phyloP scores from a whole-genome alignment of 2,113 vertebrate species.

The Heliornis fulica region DNA sequence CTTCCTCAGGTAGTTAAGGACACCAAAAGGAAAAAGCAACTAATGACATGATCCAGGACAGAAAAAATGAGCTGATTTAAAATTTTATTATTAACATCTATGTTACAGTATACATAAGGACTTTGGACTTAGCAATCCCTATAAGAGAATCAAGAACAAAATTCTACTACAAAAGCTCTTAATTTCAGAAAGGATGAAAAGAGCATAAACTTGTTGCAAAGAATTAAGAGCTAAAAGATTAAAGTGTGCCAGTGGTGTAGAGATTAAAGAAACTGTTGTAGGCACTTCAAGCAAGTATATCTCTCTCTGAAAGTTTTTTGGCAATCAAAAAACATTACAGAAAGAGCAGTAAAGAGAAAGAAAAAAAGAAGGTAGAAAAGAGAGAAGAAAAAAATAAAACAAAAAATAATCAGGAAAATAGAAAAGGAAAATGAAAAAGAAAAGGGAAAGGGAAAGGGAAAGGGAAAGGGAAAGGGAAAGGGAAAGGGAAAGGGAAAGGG shows the following conservation, averaged over 20 bases:
- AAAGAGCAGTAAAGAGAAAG: too few relatives aligned
- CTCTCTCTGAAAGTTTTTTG: not conserved
- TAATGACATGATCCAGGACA: not conserved
- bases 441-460: not conserved
- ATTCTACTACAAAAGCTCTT: not conserved
- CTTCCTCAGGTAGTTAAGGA: not conserved
- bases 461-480: not conserved
- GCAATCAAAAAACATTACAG: not conserved
- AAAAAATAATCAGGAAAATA: too few relatives aligned
- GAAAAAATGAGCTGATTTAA: not conserved
- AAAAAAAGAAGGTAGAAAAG: not conserved
- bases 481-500: not conserved
- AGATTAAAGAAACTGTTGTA: not conserved
- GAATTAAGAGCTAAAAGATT: not conserved
- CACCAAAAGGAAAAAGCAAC: not conserved
- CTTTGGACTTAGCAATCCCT: not conserved
- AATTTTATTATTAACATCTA: not conserved
- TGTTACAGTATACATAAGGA: fast-evolving
- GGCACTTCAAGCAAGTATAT: not conserved
- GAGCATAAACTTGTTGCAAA: not conserved
- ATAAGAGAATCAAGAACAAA: not conserved
- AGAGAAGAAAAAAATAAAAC: too few relatives aligned
- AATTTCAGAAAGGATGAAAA: not conserved
- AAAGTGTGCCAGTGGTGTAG: not conserved
- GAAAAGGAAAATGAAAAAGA: not conserved